Percentiles rank a stretch among this genome's conserved stretches.
Evolutionary conservation across 2,888 invertebrate species (phyloP).

Genomic region (Harmothoe impar): DNA sequence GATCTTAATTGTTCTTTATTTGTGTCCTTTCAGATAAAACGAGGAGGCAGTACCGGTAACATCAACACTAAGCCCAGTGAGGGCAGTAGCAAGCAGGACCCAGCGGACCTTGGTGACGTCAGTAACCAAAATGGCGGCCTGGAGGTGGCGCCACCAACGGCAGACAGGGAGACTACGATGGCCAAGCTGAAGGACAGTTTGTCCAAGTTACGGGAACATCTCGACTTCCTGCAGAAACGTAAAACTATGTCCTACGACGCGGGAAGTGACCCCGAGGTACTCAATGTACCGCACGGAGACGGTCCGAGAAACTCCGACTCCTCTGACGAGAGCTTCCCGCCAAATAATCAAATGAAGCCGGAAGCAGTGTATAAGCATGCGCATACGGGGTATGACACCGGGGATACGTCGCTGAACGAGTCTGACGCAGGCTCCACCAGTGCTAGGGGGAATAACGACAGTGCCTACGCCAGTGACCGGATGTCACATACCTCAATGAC

Average conservation of each 20-base stretch:
- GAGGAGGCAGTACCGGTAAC: not conserved
- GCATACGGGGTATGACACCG: slow-evolving; percentile 45
- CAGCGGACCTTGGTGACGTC: not conserved
- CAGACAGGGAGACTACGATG: slow-evolving; percentile 57
- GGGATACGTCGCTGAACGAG: slow-evolving; percentile 61
- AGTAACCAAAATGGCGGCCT: not conserved
- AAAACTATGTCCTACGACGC: slow-evolving; percentile 38
- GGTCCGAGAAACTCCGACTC: slow-evolving; percentile 17
- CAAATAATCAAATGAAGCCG: not conserved
- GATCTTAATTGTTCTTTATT: too few species aligned
- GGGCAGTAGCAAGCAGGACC: not conserved
- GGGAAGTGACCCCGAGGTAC: not conserved
- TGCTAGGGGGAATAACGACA: slow-evolving; percentile 59
- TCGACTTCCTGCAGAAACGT: slow-evolving; percentile 61
- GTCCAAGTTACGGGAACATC: slow-evolving; percentile 55
- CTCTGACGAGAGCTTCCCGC: not conserved
- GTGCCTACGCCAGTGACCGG: slow-evolving; percentile 63
- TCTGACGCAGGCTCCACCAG: slow-evolving; percentile 61
- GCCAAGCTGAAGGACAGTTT: slow-evolving; percentile 61
- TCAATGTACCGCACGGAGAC: slow-evolving; percentile 7
- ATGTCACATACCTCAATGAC: slow-evolving; percentile 49
- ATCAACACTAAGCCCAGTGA: not conserved
- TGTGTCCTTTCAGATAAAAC: not conserved
- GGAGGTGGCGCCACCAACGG: slow-evolving; percentile 15
- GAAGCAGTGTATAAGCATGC: not conserved